A percentile compares a stretch with the other conserved stretches of the same genome.
Evolutionary conservation across 1,140 invertebrate species (phyloP).

Genomic region (Marisa cornuarietis): DNA sequence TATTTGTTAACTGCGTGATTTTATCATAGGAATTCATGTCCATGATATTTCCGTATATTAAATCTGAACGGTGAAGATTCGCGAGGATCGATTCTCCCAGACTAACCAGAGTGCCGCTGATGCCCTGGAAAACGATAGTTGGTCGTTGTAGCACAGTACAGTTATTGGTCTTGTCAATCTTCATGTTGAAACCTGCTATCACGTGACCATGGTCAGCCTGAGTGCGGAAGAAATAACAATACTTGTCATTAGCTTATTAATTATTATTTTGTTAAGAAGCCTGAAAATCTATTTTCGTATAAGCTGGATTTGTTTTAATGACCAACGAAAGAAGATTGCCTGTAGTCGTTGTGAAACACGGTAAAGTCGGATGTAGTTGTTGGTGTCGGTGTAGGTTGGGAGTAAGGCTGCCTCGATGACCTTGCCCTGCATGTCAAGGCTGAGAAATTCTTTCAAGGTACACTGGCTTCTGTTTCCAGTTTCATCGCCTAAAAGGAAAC

Average conservation of each 20-base stretch:
- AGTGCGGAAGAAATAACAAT: too few species aligned
- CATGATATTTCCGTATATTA: too few species aligned
- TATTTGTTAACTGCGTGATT: too few species aligned
- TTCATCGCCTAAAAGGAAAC: conserved; percentile 1
- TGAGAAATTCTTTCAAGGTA: conserved; percentile 68
- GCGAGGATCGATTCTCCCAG: too few species aligned
- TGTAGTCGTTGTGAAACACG: conserved; percentile 45
- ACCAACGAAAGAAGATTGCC: conserved; percentile 24
- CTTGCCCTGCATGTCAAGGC: conserved; percentile 73
- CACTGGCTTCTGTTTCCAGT: conserved; percentile 10
- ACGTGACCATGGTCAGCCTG: conserved; percentile 83
- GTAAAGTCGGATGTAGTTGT: conserved; percentile 36
- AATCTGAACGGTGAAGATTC: too few species aligned
- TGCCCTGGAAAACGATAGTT: conserved; percentile 44
- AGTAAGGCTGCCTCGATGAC: conserved; percentile 73
- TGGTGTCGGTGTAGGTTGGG: conserved; percentile 58
- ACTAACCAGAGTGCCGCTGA: conserved; percentile 19
- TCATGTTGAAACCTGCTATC: conserved; percentile 77
- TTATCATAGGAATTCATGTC: too few species aligned
- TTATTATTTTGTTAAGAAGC: too few species aligned
- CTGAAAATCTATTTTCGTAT: too few species aligned
- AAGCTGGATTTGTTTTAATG: too few species aligned
- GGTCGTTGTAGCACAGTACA: conserved; percentile 35
- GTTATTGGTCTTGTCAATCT: conserved; percentile 46
- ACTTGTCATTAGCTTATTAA: too few species aligned